These are phyloP conservation scores for Epinephelus malabaricus DNA, from an alignment of 2,797 vertebrate species.

Conservation along the genomic window DNA sequence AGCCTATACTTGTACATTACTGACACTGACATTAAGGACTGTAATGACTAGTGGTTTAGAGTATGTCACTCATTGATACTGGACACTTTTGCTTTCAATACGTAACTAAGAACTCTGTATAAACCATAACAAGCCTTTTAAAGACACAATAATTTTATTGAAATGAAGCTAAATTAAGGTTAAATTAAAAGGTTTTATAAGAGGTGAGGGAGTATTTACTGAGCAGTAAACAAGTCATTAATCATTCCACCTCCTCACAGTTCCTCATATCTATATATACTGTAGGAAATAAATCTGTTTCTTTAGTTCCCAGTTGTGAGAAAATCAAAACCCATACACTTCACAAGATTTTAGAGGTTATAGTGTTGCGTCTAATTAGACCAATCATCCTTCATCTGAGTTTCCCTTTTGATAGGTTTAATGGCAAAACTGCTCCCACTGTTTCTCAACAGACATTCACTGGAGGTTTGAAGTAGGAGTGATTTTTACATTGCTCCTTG, in stretches of 20 bases:
- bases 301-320: slow-evolving; percentile 25
- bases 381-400: slow-evolving; percentile 18
- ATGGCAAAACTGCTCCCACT: not conserved
- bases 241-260: slow-evolving; percentile 56
- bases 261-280: slow-evolving; percentile 35
- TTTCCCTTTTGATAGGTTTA: slow-evolving; percentile 6
- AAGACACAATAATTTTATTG: slow-evolving; percentile 41
- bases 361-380: slow-evolving; percentile 18
- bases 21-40: not conserved
- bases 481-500: not conserved
- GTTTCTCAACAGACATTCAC: slow-evolving; percentile 31
- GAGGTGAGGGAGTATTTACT: slow-evolving; percentile 60
- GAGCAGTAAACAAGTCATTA: slow-evolving; percentile 75
- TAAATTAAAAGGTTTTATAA: slow-evolving; percentile 64
- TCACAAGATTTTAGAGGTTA: slow-evolving; percentile 6
- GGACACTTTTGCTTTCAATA: too few relatives aligned
- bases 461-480: slow-evolving; percentile 23
- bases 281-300: slow-evolving; percentile 25
- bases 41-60: not conserved
- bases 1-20: not conserved
- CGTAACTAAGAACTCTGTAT: too few relatives aligned
- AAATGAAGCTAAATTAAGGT: slow-evolving; percentile 46
- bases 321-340: slow-evolving; percentile 2
- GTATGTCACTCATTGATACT: too few relatives aligned
- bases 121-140: not conserved